Evolutionary conservation across 2,797 vertebrate genomes (phyloP).

Genomic region (Pipistrellus pygmaeus): DNA sequence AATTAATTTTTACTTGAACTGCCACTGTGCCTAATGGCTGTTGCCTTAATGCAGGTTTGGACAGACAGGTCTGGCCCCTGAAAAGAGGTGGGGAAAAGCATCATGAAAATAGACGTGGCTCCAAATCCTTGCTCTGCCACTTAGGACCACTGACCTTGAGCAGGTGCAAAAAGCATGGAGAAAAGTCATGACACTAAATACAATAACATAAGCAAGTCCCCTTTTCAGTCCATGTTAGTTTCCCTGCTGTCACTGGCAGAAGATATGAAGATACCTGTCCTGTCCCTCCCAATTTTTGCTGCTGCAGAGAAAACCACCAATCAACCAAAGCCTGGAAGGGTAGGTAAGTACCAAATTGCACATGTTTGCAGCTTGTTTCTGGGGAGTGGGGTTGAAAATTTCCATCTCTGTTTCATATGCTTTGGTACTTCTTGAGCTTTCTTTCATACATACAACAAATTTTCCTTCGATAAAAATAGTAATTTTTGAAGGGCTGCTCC

Average conservation of each 20-base stretch:
- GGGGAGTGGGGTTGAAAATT: background rate
- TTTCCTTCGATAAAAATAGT: slow-evolving; percentile 8
- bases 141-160: background rate
- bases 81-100: background rate
- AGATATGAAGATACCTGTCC: background rate
- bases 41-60: background rate
- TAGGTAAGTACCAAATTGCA: background rate
- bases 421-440: background rate
- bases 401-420: slow-evolving; percentile 8
- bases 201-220: background rate
- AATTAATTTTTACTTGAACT: slow-evolving; percentile 33
- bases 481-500: background rate
- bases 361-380: background rate
- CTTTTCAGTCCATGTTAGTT: background rate
- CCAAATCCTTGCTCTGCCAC: background rate
- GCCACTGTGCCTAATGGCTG: background rate
- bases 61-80: background rate
- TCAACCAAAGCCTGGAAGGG: background rate
- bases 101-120: background rate
- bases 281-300: background rate
- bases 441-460: background rate
- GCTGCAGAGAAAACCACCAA: slow-evolving; percentile 9
- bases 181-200: slow-evolving; percentile 32
- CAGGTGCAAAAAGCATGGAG: background rate
- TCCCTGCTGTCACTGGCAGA: background rate